A percentile compares a stretch with the other conserved stretches of the same genome.
Conservation (phyloP, 2,888 invertebrate species). For the Agrochola litura region DNA sequence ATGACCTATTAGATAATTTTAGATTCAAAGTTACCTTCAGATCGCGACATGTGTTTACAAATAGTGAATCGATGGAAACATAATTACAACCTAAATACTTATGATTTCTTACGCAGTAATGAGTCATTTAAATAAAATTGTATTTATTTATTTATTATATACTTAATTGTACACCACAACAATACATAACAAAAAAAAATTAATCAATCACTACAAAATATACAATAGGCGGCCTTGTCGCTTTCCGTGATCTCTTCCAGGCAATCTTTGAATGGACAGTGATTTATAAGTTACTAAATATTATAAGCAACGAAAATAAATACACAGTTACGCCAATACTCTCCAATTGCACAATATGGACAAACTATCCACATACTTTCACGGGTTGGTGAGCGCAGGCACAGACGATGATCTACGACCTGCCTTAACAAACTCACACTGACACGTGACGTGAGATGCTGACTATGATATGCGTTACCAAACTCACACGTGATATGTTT, state of each 20-base stretch:
- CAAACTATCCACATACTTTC: slow-evolving; percentile 39
- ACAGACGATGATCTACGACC: slow-evolving; percentile 30
- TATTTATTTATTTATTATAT: background rate
- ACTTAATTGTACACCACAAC: too few relatives aligned
- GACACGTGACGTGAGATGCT: background rate
- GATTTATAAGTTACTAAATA: too few relatives aligned
- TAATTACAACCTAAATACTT: background rate
- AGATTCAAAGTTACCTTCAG: background rate
- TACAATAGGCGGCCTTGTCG: too few relatives aligned
- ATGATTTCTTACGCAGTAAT: background rate
- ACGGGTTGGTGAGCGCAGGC: slow-evolving; percentile 27
- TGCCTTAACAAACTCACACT: background rate
- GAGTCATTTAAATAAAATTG: background rate
- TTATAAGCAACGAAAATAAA: too few relatives aligned
- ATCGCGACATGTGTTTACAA: background rate
- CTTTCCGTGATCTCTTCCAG: too few relatives aligned
- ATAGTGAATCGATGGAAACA: background rate
- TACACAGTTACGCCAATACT: slow-evolving; percentile 18
- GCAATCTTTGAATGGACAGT: too few relatives aligned
- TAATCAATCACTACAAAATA: too few relatives aligned
- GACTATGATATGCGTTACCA: slow-evolving; percentile 38
- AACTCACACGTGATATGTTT: slow-evolving; percentile 33
- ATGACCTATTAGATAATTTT: background rate
- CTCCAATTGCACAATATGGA: background rate
- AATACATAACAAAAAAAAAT: too few relatives aligned